Conservation (phyloP, 2,113 vertebrate genomes). For the Progne subis region DNA sequence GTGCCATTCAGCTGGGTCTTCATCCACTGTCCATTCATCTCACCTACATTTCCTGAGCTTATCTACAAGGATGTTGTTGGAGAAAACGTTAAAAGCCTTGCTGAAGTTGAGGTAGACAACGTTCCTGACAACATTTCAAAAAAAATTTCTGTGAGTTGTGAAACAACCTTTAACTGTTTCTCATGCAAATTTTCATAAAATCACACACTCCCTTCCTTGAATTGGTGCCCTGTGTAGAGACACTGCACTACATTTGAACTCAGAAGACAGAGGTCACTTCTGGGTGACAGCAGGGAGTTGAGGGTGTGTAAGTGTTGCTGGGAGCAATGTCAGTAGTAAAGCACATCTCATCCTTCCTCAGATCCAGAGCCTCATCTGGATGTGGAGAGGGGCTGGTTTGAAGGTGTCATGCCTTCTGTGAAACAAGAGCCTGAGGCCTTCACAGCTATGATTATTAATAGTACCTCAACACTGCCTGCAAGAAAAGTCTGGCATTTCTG, state of each 20-base stretch:
- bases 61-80: too few species aligned
- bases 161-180: not conserved
- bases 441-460: not conserved
- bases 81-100: not conserved
- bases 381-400: not conserved
- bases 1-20: not conserved
- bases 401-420: not conserved
- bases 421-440: not conserved
- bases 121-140: not conserved
- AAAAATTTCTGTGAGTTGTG: not conserved
- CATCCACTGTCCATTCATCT: not conserved
- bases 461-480: not conserved
- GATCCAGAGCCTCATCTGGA: not conserved
- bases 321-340: not conserved
- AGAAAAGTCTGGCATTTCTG: not conserved
- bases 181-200: not conserved
- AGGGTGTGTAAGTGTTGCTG: not conserved
- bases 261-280: not conserved
- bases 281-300: not conserved
- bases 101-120: fast-evolving
- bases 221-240: not conserved
- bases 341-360: not conserved
- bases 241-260: not conserved
- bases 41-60: not conserved
- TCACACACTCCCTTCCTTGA: not conserved